These are phyloP conservation scores for Calameuta idolon DNA, from an alignment of 2,888 invertebrate species.

Conservation along the genomic window DNA sequence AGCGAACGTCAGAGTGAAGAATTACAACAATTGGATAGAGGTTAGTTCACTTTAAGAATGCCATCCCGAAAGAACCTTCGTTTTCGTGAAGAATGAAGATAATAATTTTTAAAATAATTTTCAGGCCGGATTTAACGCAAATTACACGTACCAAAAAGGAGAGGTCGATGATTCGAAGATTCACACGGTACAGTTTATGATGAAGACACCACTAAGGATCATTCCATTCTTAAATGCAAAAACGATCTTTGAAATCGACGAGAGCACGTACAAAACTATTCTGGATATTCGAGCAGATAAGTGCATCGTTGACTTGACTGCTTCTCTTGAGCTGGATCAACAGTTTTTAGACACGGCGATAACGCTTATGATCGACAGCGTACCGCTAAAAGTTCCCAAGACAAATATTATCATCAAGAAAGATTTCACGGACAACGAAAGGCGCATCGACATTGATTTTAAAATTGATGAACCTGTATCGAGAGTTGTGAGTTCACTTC, in stretches of 20 bases:
- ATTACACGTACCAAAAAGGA: constrained; percentile 68
- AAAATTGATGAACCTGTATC: constrained; percentile 69
- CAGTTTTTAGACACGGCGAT: constrained; percentile 71
- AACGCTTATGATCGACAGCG: constrained; percentile 74
- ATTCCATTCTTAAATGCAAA: constrained; percentile 68
- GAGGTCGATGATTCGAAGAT: constrained; percentile 62
- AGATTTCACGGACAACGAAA: constrained; percentile 76
- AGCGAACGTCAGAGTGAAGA: constrained; percentile 67
- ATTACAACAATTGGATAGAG: constrained; percentile 67
- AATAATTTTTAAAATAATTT: constrained; percentile 36
- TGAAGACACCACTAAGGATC: constrained; percentile 71
- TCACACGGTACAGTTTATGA: constrained; percentile 68
- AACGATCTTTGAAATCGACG: constrained; percentile 67
- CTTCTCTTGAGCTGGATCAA: constrained; percentile 70
- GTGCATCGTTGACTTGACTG: constrained; percentile 69
- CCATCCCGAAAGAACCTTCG: neutral
- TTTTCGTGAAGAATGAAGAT: neutral
- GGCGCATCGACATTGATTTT: constrained; percentile 74
- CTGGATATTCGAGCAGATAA: constrained; percentile 69
- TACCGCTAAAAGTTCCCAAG: constrained; percentile 74
- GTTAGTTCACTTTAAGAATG: constrained; percentile 50
- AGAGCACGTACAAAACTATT: constrained; percentile 69
- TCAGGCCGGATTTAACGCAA: constrained; percentile 68
- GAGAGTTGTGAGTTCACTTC: constrained; percentile 37
- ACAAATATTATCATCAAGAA: constrained; percentile 77